Percentiles rank a stretch among this genome's conserved stretches.
These are phyloP conservation scores for Agonopterix alstromeriana DNA, from an alignment of 2,888 invertebrate genomes.

Conservation along the genomic window DNA sequence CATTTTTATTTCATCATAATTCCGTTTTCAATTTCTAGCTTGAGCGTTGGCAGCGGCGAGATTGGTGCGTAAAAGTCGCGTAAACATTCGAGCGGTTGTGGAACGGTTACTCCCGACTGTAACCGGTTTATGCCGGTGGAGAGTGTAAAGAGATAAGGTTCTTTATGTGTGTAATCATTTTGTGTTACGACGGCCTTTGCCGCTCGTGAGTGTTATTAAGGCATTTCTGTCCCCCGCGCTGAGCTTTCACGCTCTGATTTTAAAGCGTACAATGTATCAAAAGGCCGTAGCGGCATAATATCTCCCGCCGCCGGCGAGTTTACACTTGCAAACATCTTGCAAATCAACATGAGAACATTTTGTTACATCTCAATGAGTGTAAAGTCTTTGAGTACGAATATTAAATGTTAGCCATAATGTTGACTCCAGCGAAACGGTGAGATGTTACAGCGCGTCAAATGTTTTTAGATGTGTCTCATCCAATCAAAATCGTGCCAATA, in stretches of 20 bases:
- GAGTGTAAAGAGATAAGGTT: constrained; percentile 69
- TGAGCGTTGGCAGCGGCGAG: constrained; percentile 39
- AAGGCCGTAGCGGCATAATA: neutral
- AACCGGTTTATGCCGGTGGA: constrained; percentile 61
- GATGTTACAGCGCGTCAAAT: too few species aligned
- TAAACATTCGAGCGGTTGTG: constrained; percentile 66
- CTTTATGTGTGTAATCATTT: constrained; percentile 73
- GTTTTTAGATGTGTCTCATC: neutral
- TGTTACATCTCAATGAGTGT: too few species aligned
- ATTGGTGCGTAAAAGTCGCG: constrained; percentile 71
- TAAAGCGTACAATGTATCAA: constrained; percentile 31
- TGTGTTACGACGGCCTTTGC: constrained; percentile 58
- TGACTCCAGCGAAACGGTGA: too few species aligned
- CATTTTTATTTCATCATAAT: constrained; percentile 66
- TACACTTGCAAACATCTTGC: neutral
- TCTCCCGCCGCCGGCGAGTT: neutral
- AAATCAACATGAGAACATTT: too few species aligned
- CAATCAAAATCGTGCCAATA: constrained; percentile 28
- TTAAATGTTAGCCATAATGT: too few species aligned
- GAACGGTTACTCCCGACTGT: constrained; percentile 60
- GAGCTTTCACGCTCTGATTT: constrained; percentile 36
- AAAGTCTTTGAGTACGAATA: too few species aligned
- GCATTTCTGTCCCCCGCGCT: constrained; percentile 30
- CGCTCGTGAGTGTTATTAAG: constrained; percentile 60
- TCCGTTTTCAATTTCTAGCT: constrained; percentile 68